These are phyloP conservation scores for Mustelus asterias DNA, from an alignment of 2,113 vertebrate species.

Conservation along the genomic window DNA sequence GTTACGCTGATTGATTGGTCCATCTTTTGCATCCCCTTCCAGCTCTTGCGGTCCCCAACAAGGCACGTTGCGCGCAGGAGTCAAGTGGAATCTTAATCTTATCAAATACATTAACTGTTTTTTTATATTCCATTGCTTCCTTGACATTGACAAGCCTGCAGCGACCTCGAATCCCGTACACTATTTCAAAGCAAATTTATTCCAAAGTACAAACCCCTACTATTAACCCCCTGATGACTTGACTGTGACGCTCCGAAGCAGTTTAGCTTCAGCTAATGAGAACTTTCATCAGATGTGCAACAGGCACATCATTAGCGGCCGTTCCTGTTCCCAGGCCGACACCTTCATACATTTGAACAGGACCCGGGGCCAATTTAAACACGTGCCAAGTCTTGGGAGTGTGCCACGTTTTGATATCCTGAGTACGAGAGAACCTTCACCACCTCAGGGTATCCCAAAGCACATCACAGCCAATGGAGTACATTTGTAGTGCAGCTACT, in stretches of 20 bases:
- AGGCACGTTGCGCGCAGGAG: background rate
- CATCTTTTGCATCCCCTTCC: background rate
- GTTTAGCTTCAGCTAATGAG: constrained; percentile 25
- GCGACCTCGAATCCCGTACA: background rate
- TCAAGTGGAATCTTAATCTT: background rate
- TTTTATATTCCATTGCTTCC: constrained; percentile 2
- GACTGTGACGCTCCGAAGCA: background rate
- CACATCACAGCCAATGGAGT: background rate
- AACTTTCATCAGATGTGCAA: background rate
- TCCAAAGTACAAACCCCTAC: background rate
- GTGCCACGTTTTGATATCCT: background rate
- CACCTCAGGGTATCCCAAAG: background rate
- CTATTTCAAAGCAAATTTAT: constrained; percentile 29
- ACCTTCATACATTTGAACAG: background rate
- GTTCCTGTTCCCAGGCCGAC: background rate
- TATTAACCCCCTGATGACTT: constrained; percentile 29
- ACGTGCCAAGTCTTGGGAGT: background rate
- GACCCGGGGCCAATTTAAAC: background rate
- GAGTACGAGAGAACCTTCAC: background rate
- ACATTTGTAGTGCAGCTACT: background rate
- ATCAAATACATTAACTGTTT: constrained; percentile 21
- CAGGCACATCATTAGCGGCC: background rate
- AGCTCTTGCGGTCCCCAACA: background rate
- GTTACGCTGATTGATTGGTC: background rate
- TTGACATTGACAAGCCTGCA: background rate